Evolutionary conservation across 2,797 vertebrate species (phyloP), one percentile per base, ranked within the genome.

Genomic region (Sebastes melanostomus): DNA sequence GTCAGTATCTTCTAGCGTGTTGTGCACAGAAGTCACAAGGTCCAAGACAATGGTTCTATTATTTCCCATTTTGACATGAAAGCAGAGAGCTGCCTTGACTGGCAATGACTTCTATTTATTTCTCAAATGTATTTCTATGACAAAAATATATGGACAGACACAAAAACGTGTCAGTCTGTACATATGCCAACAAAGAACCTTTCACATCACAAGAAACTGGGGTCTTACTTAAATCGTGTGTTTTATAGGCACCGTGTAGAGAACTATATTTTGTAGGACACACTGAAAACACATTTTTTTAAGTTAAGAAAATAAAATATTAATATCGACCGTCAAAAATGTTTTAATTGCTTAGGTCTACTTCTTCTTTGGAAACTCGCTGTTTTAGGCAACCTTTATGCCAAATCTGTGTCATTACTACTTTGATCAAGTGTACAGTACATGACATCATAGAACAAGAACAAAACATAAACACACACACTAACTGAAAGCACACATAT

Each of bases 281-380:
- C 10, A 18, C 3, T 36, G 20, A 65, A 69, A 67, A 75, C 30
- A 61, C 1, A 18, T 3, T 0, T 11, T 12, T 29, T 34, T 61
- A 5, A 9, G 9, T 63, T 16, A 46, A 22, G 12, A 38, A 38
- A 50, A 73, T 59, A 14, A 34, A 67, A 32, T 38, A 68, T 20
- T 60, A 1, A 66, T 30, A 27, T 2, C 7, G 1, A 72, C 58
- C n/a, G 22, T 70, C 7, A 22, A 66, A 72, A 18, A 27, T 11
- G 16, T 67, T 66, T 67, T 1, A 66, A 59, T 60, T 63, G 8
- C 4, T 66, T 38, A 6, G 12, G 11, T 69, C 22, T 1, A 68
- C 8, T 27, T 55, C 30, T 72, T 91, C 75, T 89, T 91, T 91
- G 80, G 83, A 80, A 87, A 87, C 24, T 74, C 8, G 67, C 71